Base-by-base conservation (phyloP, 2,888 invertebrate genomes). In the Drosophila kokeensis region DNA sequence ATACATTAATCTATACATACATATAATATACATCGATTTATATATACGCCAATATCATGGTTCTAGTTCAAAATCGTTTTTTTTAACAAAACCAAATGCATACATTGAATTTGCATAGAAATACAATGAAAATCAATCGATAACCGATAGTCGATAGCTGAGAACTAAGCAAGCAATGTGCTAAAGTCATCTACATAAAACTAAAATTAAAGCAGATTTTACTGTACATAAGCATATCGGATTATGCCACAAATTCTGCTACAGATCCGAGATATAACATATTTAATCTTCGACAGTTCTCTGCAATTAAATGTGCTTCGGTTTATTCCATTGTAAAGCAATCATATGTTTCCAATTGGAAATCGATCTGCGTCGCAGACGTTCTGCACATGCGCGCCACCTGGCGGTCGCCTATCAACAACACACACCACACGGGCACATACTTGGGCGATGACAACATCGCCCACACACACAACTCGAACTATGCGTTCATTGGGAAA, bases 371-470 rank as follows among this genome's bases (percentile, higher is more conserved):
- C 40, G 69, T 45, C 42, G 49, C 24, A 61, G 34, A 15, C 36
- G 40, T 48, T 73, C 34, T 76, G 72, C 79, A 68, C 79, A 78
- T 78, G 75, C 72, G 78, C 77, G 79, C 67, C 72, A 42, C 42
- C 72, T 76, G 48, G 36, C 64, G 73, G 57, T 48, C 38, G 34
- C 24, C 30, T 27, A 27, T 29, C 36, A 54, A 42, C 4, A 45
- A 8, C 24, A 24, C 8, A 15, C 24, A 21, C 30, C 24, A 18
- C 27, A 67, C 32, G 13, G 11, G 40, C 60, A 73, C 66, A 81
- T 85, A 73, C 83, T 83, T 73, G 24, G 67, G 53, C 71, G 88
- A 88, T 88, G 85, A 88, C 88, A 88, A 82, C 85, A 85, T 88
- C 84, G 54, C 32, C 57, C 58, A 69, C 30, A 53, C 32, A 66